phyloP scores from a whole-genome alignment of 2,888 invertebrate species.

The Tetragonisca angustula region DNA sequence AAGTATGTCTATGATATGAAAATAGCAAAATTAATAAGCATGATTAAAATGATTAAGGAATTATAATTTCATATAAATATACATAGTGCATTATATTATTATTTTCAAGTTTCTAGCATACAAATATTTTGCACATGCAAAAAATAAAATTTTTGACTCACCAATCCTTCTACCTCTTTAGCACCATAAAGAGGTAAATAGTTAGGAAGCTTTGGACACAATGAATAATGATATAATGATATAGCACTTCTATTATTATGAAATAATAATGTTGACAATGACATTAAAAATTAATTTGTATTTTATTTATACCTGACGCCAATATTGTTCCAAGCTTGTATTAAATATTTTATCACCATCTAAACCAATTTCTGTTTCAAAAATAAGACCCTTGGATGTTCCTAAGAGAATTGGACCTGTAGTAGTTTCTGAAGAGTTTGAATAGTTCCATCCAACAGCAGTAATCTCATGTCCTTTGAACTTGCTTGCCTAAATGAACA shows the following conservation, averaged over 20 bases:
- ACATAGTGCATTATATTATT: not conserved
- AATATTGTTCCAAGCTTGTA: conserved; percentile 90
- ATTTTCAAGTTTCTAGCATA: conserved; percentile 34
- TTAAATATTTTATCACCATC: conserved; percentile 94
- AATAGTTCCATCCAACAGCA: conserved; percentile 95
- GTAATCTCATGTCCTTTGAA: conserved; percentile 93
- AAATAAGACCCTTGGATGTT: conserved; percentile 94
- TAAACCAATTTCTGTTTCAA: conserved; percentile 94
- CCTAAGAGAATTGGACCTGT: conserved; percentile 95
- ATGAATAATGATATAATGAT: conserved; percentile 66
- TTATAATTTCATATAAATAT: not conserved
- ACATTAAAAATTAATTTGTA: conserved; percentile 15
- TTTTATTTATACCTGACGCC: conserved; percentile 90
- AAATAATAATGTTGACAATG: conserved; percentile 41
- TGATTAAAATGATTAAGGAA: not conserved
- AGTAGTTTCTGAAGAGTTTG: conserved; percentile 88
- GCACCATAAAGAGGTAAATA: conserved; percentile 90
- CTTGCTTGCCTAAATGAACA: conserved; percentile 85
- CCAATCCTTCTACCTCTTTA: conserved; percentile 91
- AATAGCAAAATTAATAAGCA: conserved; percentile 13
- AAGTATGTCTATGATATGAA: conserved; percentile 15
- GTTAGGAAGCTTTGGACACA: conserved; percentile 88
- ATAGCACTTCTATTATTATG: conserved; percentile 57
- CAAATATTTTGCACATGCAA: conserved; percentile 30
- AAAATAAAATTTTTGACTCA: conserved; percentile 83